Conservation (phyloP, 2,888 invertebrate genomes). For the Hyppa rectilinea region DNA sequence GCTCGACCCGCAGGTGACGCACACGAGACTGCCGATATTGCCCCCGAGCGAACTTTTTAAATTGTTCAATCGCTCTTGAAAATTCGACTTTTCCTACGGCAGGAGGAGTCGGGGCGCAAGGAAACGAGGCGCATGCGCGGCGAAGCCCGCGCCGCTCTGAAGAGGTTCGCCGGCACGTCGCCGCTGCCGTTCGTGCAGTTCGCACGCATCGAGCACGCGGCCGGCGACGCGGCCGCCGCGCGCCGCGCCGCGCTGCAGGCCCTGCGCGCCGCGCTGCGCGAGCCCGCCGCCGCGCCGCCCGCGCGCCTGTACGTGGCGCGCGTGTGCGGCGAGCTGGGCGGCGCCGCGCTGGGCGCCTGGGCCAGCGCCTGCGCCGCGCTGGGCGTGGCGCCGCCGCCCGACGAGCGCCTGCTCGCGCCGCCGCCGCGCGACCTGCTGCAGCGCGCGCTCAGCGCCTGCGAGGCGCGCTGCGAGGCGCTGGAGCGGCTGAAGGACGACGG, state of each 20-base stretch:
- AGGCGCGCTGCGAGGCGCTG: slow-evolving; percentile 68
- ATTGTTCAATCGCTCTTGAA: neutral
- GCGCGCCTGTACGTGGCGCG: slow-evolving; percentile 69
- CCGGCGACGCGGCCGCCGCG: slow-evolving; percentile 54
- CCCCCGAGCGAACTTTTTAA: neutral
- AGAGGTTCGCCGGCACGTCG: slow-evolving; percentile 62
- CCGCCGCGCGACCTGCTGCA: slow-evolving; percentile 62
- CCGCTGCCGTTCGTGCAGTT: slow-evolving; percentile 76
- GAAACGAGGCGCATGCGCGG: slow-evolving; percentile 61
- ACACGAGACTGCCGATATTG: accelerated
- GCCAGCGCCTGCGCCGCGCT: slow-evolving; percentile 43
- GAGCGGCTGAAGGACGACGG: slow-evolving; percentile 56
- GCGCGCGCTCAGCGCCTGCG: slow-evolving; percentile 70
- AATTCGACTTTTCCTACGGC: neutral
- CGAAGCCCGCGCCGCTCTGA: slow-evolving; percentile 68
- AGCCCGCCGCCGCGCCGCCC: slow-evolving; percentile 50
- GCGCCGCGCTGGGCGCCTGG: slow-evolving; percentile 27
- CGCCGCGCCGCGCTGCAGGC: slow-evolving; percentile 55
- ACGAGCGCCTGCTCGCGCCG: slow-evolving; percentile 59
- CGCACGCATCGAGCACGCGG: slow-evolving; percentile 74
- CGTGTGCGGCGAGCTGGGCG: slow-evolving; percentile 9
- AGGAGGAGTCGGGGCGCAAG: slow-evolving; percentile 46
- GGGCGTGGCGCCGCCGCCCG: slow-evolving; percentile 53
- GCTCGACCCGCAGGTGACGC: slow-evolving; percentile 47
- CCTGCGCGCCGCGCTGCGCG: slow-evolving; percentile 50